Evolutionary conservation across 2,888 invertebrate genomes (phyloP).

Genomic region (Caradrina clavipalpis): DNA sequence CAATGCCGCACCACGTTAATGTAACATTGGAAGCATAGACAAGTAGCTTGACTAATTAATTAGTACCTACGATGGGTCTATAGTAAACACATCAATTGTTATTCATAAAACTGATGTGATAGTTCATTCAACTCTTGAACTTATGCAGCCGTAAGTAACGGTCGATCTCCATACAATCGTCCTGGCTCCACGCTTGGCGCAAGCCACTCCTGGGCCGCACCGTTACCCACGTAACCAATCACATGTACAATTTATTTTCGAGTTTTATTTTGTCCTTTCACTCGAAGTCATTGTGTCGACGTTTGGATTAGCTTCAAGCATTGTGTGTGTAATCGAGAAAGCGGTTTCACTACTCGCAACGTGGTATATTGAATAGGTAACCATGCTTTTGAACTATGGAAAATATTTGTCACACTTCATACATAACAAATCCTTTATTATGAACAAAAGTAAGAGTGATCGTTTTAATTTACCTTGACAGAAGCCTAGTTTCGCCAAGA

Average conservation of each 20-base stretch:
- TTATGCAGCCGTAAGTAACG: slow-evolving; percentile 65
- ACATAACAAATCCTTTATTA: slow-evolving; percentile 4
- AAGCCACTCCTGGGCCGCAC: slow-evolving; percentile 62
- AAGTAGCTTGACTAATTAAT: slow-evolving; percentile 21
- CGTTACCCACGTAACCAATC: slow-evolving; percentile 62
- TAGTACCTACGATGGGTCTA: slow-evolving; percentile 4
- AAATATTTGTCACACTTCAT: slow-evolving; percentile 15
- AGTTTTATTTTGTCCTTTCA: slow-evolving; percentile 62
- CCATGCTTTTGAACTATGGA: slow-evolving; percentile 11
- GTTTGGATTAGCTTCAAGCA: slow-evolving; percentile 69
- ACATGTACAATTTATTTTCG: slow-evolving; percentile 59
- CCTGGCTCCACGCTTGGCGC: slow-evolving; percentile 53
- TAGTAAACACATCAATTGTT: slow-evolving; percentile 31
- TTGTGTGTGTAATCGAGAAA: slow-evolving; percentile 65
- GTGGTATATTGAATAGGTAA: slow-evolving; percentile 38
- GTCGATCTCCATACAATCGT: slow-evolving; percentile 69
- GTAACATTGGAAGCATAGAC: slow-evolving; percentile 33
- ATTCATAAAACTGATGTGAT: slow-evolving; percentile 54
- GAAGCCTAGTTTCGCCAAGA: slow-evolving; percentile 63
- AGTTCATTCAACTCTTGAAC: slow-evolving; percentile 76
- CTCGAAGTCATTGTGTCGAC: slow-evolving; percentile 59
- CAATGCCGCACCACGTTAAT: background rate
- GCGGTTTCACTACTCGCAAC: slow-evolving; percentile 43
- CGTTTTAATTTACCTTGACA: slow-evolving; percentile 65
- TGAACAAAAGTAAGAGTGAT: slow-evolving; percentile 71